phyloP scores from a whole-genome alignment of 2,888 invertebrate species.

The Spicauda simplicius region DNA sequence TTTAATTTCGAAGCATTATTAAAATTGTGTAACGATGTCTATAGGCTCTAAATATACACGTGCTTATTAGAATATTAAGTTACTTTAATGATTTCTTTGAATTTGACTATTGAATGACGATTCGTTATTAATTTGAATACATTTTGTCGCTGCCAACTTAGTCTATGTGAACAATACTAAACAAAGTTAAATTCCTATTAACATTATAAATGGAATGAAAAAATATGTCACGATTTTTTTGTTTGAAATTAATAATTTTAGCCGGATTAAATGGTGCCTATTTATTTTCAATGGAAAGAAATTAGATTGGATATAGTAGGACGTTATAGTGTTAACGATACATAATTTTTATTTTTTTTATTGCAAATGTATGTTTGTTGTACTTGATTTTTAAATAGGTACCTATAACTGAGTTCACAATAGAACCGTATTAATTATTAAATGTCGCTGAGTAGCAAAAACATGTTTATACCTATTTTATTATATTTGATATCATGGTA shows the following conservation, averaged over 20 bases:
- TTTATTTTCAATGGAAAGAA: no score
- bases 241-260: no score
- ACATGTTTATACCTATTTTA: slow-evolving; percentile 4
- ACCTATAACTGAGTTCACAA: neutral
- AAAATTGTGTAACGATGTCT: neutral
- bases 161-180: neutral
- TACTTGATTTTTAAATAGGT: no score
- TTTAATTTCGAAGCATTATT: neutral
- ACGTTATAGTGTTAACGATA: no score
- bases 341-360: neutral
- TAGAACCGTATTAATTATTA: neutral
- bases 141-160: neutral
- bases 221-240: no score
- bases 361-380: no score
- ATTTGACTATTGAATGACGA: slow-evolving; percentile 13
- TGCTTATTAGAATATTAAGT: slow-evolving; percentile 18
- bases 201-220: no score
- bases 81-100: slow-evolving; percentile 16
- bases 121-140: neutral
- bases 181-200: neutral
- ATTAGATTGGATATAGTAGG: no score
- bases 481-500: neutral
- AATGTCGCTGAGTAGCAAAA: neutral
- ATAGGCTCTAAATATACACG: neutral
- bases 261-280: no score